phyloP scores from a whole-genome alignment of 1,140 invertebrate species.

The Parasteatoda tepidariorum region DNA sequence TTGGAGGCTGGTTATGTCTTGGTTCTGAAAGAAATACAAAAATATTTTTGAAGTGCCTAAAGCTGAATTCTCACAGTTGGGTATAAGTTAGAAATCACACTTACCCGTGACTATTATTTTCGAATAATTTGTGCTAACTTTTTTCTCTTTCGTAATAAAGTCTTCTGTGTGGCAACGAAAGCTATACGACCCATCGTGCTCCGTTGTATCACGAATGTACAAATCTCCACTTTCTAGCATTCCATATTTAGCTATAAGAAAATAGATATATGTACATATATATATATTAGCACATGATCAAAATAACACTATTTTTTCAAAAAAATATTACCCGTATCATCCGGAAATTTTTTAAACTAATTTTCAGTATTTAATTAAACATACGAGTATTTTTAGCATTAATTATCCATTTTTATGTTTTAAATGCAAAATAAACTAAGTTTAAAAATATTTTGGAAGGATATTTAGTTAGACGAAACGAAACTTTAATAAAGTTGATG shows the following conservation, averaged over 20 bases:
- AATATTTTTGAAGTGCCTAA: not conserved
- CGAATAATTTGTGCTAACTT: slow-evolving; percentile 57
- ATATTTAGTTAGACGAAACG: too few relatives aligned
- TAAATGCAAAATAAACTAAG: too few relatives aligned
- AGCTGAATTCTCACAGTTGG: not conserved
- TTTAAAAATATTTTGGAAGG: too few relatives aligned
- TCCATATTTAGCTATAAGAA: slow-evolving; percentile 39
- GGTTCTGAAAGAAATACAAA: slow-evolving; percentile 61
- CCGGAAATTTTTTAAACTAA: too few relatives aligned
- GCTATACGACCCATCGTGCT: slow-evolving; percentile 51
- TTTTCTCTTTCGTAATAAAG: slow-evolving; percentile 51
- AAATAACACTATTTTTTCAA: not conserved
- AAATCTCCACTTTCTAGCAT: slow-evolving; percentile 56
- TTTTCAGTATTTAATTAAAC: not conserved
- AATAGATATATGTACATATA: not conserved
- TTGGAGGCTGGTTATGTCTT: slow-evolving; percentile 60
- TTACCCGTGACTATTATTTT: slow-evolving; percentile 53
- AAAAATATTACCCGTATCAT: too few relatives aligned
- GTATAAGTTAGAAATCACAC: not conserved
- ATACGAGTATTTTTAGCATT: not conserved
- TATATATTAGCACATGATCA: too few relatives aligned
- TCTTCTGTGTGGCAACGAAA: slow-evolving; percentile 58
- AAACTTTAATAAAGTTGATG: too few relatives aligned
- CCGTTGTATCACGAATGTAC: slow-evolving; percentile 50
- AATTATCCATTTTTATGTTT: too few relatives aligned